phyloP scores from a whole-genome alignment of 2,113 vertebrate genomes.

The Stigmatopora nigra region DNA sequence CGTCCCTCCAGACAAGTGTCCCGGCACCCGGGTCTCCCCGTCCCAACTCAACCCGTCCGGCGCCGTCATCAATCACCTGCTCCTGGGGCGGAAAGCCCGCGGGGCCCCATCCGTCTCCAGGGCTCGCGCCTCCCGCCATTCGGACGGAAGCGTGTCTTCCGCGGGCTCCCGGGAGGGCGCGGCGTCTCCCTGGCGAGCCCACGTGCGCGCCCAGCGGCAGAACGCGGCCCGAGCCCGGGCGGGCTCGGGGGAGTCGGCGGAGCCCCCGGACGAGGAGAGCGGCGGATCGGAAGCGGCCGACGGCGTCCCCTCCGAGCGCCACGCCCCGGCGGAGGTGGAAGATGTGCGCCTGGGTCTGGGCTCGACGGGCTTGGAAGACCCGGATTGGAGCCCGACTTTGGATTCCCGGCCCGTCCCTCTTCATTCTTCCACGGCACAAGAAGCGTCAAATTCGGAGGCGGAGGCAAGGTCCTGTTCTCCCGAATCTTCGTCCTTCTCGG shows the following conservation, averaged over 20 bases:
- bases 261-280: slow-evolving; percentile 74
- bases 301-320: slow-evolving; percentile 18
- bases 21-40: slow-evolving; percentile 82
- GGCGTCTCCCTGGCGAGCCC: slow-evolving; percentile 86
- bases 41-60: slow-evolving; percentile 87
- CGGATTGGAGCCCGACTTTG: not conserved
- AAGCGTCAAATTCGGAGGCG: slow-evolving; percentile 52
- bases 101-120: slow-evolving; percentile 47
- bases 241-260: slow-evolving; percentile 73
- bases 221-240: slow-evolving; percentile 76
- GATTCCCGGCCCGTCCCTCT: slow-evolving; percentile 28
- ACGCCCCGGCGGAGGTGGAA: slow-evolving; percentile 44
- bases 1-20: slow-evolving; percentile 79
- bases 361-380: slow-evolving; percentile 66
- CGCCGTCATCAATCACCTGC: slow-evolving; percentile 92
- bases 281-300: slow-evolving; percentile 53
- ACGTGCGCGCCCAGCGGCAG: slow-evolving; percentile 83
- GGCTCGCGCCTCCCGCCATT: slow-evolving; percentile 24
- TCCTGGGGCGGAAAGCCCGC: slow-evolving; percentile 84
- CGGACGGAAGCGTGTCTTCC: slow-evolving; percentile 47
- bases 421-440: slow-evolving; percentile 19
- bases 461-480: slow-evolving; percentile 8
- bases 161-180: slow-evolving; percentile 61
- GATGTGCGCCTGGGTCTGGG: slow-evolving; percentile 75
- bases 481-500: slow-evolving; percentile 9